Conservation (phyloP, 2,888 invertebrate species). For the Steinernema scapterisci region DNA sequence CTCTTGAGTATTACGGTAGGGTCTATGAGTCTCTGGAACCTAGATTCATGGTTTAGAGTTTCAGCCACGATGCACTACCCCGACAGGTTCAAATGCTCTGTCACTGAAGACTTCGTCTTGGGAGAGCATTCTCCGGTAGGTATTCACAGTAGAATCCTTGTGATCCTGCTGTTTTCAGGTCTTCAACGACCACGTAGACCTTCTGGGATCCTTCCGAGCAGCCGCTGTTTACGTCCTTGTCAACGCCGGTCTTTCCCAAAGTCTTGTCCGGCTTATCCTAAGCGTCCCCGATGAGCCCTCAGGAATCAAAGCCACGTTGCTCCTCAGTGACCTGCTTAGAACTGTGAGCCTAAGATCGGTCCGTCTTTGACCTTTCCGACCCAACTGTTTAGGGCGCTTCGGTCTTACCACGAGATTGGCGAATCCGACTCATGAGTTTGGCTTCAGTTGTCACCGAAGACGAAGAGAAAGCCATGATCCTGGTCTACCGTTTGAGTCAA, state of each 20-base stretch:
- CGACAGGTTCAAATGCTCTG: slow-evolving; percentile 47
- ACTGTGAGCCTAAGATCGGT: no score
- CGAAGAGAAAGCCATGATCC: slow-evolving; percentile 53
- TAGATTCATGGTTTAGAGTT: no score
- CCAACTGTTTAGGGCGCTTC: no score
- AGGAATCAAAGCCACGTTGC: slow-evolving; percentile 60
- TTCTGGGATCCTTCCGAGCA: slow-evolving; percentile 55
- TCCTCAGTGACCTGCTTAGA: slow-evolving; percentile 59
- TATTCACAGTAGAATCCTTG: not conserved
- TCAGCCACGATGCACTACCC: slow-evolving; percentile 46
- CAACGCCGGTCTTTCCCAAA: slow-evolving; percentile 56
- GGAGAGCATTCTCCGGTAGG: slow-evolving; percentile 49
- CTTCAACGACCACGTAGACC: slow-evolving; percentile 48
- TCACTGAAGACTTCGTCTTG: slow-evolving; percentile 63
- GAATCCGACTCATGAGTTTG: slow-evolving; percentile 48
- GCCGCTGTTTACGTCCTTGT: slow-evolving; percentile 57
- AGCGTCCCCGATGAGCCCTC: slow-evolving; percentile 56
- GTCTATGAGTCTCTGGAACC: no score
- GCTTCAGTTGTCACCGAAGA: slow-evolving; percentile 55
- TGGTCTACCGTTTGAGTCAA: slow-evolving; percentile 56
- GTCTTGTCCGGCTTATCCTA: slow-evolving; percentile 57
- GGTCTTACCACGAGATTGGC: slow-evolving; percentile 56
- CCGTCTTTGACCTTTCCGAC: no score
- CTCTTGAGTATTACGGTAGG: slow-evolving; percentile 52
- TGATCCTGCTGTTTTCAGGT: slow-evolving; percentile 25